Percentiles rank a stretch among this genome's conserved stretches.
Evolutionary conservation across 92 coral and sea anemone genomes (phyloP).

Genomic region (Chrysogorgia sp.): DNA sequence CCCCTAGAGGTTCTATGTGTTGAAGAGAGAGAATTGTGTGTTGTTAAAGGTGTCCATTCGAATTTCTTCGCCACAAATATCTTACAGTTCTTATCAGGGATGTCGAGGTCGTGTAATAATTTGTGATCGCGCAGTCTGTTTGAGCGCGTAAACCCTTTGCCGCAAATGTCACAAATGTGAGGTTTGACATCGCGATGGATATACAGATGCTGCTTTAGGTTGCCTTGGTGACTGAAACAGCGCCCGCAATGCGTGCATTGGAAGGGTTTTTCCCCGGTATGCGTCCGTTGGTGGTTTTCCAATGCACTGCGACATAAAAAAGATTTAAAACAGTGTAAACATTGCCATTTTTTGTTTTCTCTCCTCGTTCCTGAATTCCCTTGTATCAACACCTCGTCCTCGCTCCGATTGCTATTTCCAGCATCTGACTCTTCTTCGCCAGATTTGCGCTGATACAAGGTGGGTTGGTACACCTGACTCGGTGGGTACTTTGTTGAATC

Average conservation of each 20-base stretch:
- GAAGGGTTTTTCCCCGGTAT: constrained; percentile 32
- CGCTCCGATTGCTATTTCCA: not conserved
- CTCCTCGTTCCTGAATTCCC: not conserved
- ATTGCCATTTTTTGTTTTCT: constrained; percentile 15
- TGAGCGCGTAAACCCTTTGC: constrained; percentile 35
- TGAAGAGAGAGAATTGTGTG: not conserved
- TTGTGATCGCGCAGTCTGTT: constrained; percentile 39
- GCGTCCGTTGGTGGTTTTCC: constrained; percentile 31
- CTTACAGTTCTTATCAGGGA: constrained; percentile 5
- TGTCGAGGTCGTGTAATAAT: not conserved
- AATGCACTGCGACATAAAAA: constrained; percentile 41
- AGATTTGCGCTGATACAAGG: not conserved
- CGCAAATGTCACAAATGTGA: constrained; percentile 28
- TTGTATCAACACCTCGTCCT: not conserved
- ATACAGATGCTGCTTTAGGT: constrained; percentile 26
- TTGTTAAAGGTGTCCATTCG: constrained; percentile 11
- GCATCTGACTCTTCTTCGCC: not conserved
- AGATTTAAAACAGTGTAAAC: constrained; percentile 6
- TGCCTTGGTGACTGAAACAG: constrained; percentile 36
- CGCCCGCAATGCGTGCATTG: constrained; percentile 26
- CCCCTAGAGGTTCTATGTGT: not conserved
- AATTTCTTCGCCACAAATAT: constrained; percentile 7
- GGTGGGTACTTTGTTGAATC: not conserved
- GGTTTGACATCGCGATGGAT: constrained; percentile 40
- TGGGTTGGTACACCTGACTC: not conserved